Evolutionary conservation across 2,113 vertebrate species (phyloP).

Genomic region (Dromaius novaehollandiae): DNA sequence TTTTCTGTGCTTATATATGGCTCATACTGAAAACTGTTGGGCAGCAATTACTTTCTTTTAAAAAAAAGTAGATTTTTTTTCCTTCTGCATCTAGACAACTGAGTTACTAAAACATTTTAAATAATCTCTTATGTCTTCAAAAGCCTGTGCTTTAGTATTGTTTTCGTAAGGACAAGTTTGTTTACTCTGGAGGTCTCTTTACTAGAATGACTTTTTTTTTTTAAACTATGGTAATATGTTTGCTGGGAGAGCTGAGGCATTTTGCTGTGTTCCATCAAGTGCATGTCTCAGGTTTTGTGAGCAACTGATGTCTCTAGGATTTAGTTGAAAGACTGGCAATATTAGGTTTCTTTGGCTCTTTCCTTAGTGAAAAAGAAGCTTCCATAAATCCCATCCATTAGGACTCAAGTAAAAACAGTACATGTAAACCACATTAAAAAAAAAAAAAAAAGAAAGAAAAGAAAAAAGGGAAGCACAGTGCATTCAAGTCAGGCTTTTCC

Average conservation of each 20-base stretch:
- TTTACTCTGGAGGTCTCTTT: background rate
- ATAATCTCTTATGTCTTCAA: background rate
- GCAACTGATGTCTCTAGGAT: background rate
- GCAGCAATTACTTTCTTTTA: background rate
- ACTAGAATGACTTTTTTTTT: background rate
- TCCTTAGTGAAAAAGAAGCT: background rate
- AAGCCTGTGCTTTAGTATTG: background rate
- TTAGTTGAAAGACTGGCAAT: background rate
- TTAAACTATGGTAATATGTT: background rate
- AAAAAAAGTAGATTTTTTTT: background rate
- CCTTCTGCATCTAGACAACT: background rate
- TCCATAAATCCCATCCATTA: background rate
- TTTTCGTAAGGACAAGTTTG: background rate
- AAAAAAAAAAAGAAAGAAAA: background rate
- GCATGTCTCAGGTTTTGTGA: background rate
- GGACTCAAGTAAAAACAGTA: background rate
- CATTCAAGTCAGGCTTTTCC: background rate
- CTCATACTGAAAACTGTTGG: background rate
- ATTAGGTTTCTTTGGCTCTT: background rate
- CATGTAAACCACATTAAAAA: background rate
- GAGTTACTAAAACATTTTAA: background rate
- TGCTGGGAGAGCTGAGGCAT: background rate
- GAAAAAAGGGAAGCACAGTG: background rate
- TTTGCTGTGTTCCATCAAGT: background rate
- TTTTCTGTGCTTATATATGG: background rate